phyloP scores from a whole-genome alignment of 2,888 invertebrate species.

The Amphipyra tragopoginis region DNA sequence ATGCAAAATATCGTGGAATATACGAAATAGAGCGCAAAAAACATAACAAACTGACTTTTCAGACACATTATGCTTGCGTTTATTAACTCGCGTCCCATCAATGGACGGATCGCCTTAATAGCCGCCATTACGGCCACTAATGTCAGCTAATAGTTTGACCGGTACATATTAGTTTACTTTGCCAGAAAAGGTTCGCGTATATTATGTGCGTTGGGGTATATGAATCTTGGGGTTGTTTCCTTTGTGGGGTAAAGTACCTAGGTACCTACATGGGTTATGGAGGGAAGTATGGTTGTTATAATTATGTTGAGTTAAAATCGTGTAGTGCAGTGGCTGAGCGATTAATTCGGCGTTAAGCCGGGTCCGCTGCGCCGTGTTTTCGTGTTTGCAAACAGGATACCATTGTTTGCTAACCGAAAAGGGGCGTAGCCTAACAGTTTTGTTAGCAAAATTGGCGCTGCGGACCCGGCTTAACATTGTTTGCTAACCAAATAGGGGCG shows the following conservation, averaged over 20 bases:
- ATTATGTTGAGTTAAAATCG: neutral
- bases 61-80: conserved; percentile 31
- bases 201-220: conserved; percentile 22
- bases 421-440: too few species aligned
- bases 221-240: neutral
- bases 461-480: too few species aligned
- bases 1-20: too few species aligned
- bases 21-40: neutral
- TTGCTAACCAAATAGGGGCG: too few species aligned
- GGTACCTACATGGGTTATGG: neutral
- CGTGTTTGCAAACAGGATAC: too few species aligned
- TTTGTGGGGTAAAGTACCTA: neutral
- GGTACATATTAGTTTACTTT: conserved; percentile 53
- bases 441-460: too few species aligned
- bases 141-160: conserved; percentile 53
- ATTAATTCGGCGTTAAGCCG: too few species aligned
- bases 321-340: too few species aligned
- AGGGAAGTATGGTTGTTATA: neutral
- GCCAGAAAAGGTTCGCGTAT: conserved; percentile 27
- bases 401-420: too few species aligned
- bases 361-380: too few species aligned
- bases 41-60: conserved; percentile 11
- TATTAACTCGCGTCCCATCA: conserved; percentile 32
- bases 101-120: conserved; percentile 34
- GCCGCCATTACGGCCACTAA: conserved; percentile 41